Evolutionary conservation across 2,888 invertebrate species (phyloP).

Genomic region (Mechanitis mazaeus): DNA sequence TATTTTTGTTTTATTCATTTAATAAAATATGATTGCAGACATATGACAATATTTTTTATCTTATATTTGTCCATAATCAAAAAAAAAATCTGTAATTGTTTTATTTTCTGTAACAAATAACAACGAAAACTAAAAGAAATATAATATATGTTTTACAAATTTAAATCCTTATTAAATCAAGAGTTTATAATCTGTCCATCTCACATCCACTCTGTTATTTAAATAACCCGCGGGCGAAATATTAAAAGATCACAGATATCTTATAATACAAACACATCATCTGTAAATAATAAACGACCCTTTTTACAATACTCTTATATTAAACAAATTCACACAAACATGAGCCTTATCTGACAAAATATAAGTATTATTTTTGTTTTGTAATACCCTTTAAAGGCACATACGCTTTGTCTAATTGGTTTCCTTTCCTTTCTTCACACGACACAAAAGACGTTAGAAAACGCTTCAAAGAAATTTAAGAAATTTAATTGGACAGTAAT

Average conservation of each 20-base stretch:
- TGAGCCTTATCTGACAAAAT: neutral
- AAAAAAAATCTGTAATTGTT: no score
- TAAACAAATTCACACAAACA: neutral
- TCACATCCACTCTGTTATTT: neutral
- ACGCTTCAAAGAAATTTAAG: neutral
- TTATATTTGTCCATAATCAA: no score
- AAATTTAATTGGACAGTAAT: neutral
- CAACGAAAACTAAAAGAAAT: no score
- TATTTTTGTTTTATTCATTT: no score
- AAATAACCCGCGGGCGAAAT: neutral
- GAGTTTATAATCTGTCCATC: neutral
- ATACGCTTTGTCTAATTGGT: constrained; percentile 8
- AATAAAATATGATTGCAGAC: no score
- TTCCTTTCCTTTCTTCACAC: constrained; percentile 4
- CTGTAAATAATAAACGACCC: constrained; percentile 2
- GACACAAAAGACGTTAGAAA: constrained; percentile 3
- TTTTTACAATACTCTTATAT: neutral
- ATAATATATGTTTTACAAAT: neutral
- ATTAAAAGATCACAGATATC: neutral
- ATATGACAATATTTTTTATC: no score
- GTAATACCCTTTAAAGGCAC: neutral
- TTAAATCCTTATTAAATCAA: neutral
- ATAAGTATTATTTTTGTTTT: neutral
- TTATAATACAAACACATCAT: neutral
- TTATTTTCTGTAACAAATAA: no score